phyloP scores from a whole-genome alignment of 1,140 invertebrate species.

The Diabrotica virgifera region DNA sequence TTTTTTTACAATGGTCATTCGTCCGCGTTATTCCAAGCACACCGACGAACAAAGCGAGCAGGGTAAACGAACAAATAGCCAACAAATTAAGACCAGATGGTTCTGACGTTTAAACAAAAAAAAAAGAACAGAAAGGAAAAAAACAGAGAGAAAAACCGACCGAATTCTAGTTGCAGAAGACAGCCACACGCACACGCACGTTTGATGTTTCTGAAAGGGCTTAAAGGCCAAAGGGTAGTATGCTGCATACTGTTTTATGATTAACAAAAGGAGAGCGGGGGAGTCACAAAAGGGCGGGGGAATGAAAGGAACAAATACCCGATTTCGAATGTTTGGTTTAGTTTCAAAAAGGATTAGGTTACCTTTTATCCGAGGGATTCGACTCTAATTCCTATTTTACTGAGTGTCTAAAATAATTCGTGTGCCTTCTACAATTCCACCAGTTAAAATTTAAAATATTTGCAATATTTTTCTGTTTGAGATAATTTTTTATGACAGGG shows the following conservation, averaged over 20 bases:
- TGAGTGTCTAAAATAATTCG: too few species aligned
- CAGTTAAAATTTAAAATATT: too few species aligned
- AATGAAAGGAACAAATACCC: slow-evolving; percentile 2
- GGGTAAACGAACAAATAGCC: slow-evolving; percentile 40
- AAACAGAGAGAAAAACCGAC: slow-evolving; percentile 25
- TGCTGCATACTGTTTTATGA: slow-evolving; percentile 7
- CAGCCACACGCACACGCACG: slow-evolving; percentile 33
- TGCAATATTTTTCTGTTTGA: too few species aligned
- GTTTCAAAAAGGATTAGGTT: not conserved
- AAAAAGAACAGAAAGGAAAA: not conserved
- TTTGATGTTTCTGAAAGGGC: slow-evolving; percentile 11
- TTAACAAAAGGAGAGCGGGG: not conserved
- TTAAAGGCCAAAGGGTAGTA: not conserved
- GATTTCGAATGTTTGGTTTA: not conserved
- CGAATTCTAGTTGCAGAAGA: slow-evolving; percentile 33
- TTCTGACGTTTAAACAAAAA: slow-evolving; percentile 42
- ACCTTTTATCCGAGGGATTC: not conserved
- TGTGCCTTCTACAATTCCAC: too few species aligned
- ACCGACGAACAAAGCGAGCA: slow-evolving; percentile 11
- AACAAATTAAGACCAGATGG: slow-evolving; percentile 43
- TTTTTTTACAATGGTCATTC: slow-evolving; percentile 5
- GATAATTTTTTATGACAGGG: too few species aligned
- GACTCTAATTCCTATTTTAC: too few species aligned
- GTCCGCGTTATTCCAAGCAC: not conserved
- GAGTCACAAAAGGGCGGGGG: slow-evolving; percentile 1